Evolutionary conservation across 1,140 invertebrate species (phyloP).

Genomic region (Cryptotermes secundus): DNA sequence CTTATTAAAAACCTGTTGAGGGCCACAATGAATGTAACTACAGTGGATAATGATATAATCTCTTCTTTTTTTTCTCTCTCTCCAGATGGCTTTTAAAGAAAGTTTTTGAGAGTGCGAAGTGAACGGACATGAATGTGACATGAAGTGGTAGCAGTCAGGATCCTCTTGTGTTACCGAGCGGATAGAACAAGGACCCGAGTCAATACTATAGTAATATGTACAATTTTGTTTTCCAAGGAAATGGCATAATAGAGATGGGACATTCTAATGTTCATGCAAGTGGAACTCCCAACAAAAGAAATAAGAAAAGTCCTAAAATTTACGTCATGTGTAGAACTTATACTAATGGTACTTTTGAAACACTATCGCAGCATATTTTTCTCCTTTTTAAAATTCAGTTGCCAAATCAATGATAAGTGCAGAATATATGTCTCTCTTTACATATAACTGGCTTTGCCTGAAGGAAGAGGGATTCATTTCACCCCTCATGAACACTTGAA

Average conservation of each 20-base stretch:
- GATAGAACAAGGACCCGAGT: neutral
- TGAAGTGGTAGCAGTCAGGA: neutral
- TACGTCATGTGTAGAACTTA: slow-evolving; percentile 8
- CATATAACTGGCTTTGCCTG: neutral
- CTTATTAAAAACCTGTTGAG: neutral
- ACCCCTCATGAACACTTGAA: neutral
- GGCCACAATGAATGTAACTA: neutral
- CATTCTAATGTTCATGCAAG: slow-evolving; percentile 3
- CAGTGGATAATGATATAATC: neutral
- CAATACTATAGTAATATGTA: neutral
- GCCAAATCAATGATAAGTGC: slow-evolving; percentile 2
- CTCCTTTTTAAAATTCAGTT: slow-evolving; percentile 7
- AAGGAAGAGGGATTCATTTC: neutral
- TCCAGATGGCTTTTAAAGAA: neutral
- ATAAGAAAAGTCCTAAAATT: neutral
- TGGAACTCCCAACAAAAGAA: slow-evolving; percentile 3
- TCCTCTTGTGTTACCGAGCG: neutral
- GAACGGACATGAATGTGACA: neutral
- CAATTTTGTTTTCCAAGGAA: neutral
- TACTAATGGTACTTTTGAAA: slow-evolving; percentile 5
- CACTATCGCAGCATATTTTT: neutral
- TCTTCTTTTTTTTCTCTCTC: neutral
- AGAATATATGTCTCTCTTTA: neutral
- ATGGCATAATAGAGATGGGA: slow-evolving; percentile 4
- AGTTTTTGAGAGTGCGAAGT: neutral